Conservation (phyloP, 2,113 vertebrate species). For the Urocynchramus pylzowi region DNA sequence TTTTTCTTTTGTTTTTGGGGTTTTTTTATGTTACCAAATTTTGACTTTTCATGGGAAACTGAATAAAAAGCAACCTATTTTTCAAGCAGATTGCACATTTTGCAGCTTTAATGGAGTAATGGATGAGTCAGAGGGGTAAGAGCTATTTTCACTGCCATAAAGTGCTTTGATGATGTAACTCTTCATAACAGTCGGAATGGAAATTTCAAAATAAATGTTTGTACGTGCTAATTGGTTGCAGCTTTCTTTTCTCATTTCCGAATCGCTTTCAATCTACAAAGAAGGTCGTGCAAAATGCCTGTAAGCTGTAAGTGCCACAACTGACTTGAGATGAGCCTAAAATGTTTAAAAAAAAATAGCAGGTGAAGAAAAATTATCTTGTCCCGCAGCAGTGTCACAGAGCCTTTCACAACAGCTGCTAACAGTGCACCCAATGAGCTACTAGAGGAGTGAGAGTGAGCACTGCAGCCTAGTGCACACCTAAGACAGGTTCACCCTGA, state of each 20-base stretch:
- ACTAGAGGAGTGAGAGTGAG: background rate
- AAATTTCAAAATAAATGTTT: slow-evolving; percentile 85
- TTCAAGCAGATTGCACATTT: slow-evolving; percentile 84
- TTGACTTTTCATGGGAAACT: slow-evolving; percentile 78
- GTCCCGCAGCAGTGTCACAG: background rate
- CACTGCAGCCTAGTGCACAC: background rate
- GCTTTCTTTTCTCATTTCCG: slow-evolving; percentile 62
- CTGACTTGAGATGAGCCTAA: background rate
- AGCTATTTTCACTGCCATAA: slow-evolving; percentile 85
- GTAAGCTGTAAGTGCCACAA: background rate
- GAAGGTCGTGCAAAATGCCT: background rate
- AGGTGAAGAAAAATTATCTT: background rate
- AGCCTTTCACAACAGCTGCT: background rate
- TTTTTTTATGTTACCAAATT: slow-evolving; percentile 67
- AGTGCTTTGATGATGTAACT: slow-evolving; percentile 85
- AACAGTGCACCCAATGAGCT: background rate
- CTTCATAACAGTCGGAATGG: slow-evolving; percentile 75
- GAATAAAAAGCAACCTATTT: slow-evolving; percentile 83
- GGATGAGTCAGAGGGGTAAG: slow-evolving; percentile 76
- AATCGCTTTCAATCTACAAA: slow-evolving; percentile 6
- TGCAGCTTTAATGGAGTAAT: slow-evolving; percentile 84
- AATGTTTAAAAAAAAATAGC: background rate
- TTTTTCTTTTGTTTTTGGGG: background rate
- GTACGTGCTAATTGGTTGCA: slow-evolving; percentile 72
- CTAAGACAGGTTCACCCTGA: background rate